Conservation (phyloP, 2,888 invertebrate species). For the Portevinia maculata region DNA sequence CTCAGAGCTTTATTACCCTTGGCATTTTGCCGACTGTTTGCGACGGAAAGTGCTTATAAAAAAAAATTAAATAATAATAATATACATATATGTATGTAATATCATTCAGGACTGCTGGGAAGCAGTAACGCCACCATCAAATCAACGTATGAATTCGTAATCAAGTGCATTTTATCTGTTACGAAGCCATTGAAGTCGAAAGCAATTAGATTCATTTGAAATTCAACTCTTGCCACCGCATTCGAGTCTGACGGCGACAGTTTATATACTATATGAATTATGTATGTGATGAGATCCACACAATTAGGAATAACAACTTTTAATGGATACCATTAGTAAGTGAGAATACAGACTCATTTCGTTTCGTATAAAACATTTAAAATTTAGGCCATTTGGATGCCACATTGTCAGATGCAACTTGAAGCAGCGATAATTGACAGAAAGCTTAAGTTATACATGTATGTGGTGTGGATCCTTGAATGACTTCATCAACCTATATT, state of each 20-base stretch:
- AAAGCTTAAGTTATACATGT: conserved; percentile 36
- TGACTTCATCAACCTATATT: conserved; percentile 50
- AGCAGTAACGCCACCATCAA: too few relatives aligned
- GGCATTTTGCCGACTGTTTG: conserved; percentile 55
- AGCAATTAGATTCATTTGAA: conserved; percentile 71
- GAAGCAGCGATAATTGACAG: conserved; percentile 51
- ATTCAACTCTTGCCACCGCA: conserved; percentile 44
- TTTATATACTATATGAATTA: conserved; percentile 14
- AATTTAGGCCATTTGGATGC: conserved; percentile 6
- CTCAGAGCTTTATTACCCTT: conserved; percentile 66
- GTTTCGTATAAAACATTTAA: conserved; percentile 3
- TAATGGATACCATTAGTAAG: conserved; percentile 71
- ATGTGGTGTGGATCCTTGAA: conserved; percentile 28
- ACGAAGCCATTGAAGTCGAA: conserved; percentile 59
- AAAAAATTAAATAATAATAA: conserved; percentile 36
- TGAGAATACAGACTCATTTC: conserved; percentile 37
- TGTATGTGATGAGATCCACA: conserved; percentile 19
- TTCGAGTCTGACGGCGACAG: too few relatives aligned
- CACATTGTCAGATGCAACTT: conserved; percentile 50
- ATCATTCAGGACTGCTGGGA: conserved; percentile 4
- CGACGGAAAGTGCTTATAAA: conserved; percentile 2
- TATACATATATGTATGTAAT: background rate
- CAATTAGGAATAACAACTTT: conserved; percentile 71
- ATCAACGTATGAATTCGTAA: conserved; percentile 59
- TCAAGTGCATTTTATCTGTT: conserved; percentile 70